phyloP scores from a whole-genome alignment of 2,797 vertebrate genomes.

The Enteromius paludinosus region DNA sequence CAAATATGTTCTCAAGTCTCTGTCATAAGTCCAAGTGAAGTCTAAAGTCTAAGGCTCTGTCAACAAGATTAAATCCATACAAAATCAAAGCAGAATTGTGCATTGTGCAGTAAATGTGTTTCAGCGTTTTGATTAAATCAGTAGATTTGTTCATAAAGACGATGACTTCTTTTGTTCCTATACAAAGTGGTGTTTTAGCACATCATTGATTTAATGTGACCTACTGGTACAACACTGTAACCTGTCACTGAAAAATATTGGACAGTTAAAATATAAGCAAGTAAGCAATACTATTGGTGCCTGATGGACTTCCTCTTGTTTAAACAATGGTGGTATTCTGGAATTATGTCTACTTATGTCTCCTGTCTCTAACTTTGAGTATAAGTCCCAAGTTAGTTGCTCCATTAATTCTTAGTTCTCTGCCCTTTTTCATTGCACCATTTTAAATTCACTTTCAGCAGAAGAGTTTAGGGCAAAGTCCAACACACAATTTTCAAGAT shows the following conservation, averaged over 20 bases:
- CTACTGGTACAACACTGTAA: not conserved
- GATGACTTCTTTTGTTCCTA: not conserved
- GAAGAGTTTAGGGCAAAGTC: not conserved
- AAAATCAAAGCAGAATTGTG: not conserved
- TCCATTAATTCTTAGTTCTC: slow-evolving; percentile 1
- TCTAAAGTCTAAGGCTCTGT: not conserved
- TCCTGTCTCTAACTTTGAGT: slow-evolving; percentile 11
- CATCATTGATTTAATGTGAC: not conserved
- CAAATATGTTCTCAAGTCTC: not conserved
- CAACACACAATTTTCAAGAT: not conserved
- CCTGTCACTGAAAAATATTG: not conserved
- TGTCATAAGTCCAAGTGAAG: not conserved
- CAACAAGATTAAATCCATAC: not conserved
- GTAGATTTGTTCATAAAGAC: not conserved
- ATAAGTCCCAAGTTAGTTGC: not conserved
- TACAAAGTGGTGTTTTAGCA: not conserved
- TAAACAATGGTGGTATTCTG: not conserved
- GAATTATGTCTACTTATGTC: not conserved
- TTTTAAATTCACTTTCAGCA: not conserved
- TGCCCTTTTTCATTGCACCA: not conserved
- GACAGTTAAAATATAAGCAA: not conserved
- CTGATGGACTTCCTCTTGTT: not conserved
- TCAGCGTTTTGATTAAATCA: not conserved
- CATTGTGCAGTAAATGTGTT: not conserved
- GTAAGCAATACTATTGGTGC: not conserved